A percentile compares a stretch with the other conserved stretches of the same genome.
Conservation (phyloP, 2,888 invertebrate genomes). For the Drosophila pseudotakahashii region DNA sequence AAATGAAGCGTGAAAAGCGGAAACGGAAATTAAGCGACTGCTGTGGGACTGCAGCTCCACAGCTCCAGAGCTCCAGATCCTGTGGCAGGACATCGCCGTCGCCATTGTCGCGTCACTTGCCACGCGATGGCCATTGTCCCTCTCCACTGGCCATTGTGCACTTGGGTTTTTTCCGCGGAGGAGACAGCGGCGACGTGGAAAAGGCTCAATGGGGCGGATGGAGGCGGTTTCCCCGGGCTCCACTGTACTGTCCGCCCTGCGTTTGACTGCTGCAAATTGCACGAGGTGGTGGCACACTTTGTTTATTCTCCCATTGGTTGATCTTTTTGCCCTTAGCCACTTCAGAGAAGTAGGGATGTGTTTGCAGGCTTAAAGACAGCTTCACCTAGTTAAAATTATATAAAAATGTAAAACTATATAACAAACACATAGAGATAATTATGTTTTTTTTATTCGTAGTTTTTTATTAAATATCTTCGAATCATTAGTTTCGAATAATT, state of each 20-base stretch:
- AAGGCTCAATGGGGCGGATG: slow-evolving; percentile 22
- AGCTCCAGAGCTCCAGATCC: slow-evolving; percentile 14
- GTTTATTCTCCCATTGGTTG: slow-evolving; percentile 27
- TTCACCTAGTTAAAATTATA: background rate
- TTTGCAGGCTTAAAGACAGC: background rate
- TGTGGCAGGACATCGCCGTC: slow-evolving; percentile 33
- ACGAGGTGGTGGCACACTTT: background rate
- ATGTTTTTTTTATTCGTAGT: too few species aligned
- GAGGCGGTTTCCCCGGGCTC: slow-evolving; percentile 17
- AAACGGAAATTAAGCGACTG: slow-evolving; percentile 70
- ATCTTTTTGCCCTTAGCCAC: slow-evolving; percentile 17
- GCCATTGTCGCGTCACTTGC: slow-evolving; percentile 69
- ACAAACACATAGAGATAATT: too few species aligned
- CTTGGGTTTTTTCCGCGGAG: slow-evolving; percentile 56
- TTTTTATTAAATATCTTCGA: too few species aligned
- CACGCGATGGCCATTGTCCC: slow-evolving; percentile 41
- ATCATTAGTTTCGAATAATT: too few species aligned
- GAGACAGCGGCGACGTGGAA: slow-evolving; percentile 33
- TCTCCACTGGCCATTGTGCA: slow-evolving; percentile 55
- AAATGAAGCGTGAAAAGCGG: slow-evolving; percentile 68
- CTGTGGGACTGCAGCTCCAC: slow-evolving; percentile 24
- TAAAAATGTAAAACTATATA: background rate
- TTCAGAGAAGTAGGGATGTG: background rate
- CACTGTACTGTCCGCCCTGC: slow-evolving; percentile 12
- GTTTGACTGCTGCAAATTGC: slow-evolving; percentile 56